Conservation (phyloP, 1,140 invertebrate genomes). For the Plodia interpunctella region DNA sequence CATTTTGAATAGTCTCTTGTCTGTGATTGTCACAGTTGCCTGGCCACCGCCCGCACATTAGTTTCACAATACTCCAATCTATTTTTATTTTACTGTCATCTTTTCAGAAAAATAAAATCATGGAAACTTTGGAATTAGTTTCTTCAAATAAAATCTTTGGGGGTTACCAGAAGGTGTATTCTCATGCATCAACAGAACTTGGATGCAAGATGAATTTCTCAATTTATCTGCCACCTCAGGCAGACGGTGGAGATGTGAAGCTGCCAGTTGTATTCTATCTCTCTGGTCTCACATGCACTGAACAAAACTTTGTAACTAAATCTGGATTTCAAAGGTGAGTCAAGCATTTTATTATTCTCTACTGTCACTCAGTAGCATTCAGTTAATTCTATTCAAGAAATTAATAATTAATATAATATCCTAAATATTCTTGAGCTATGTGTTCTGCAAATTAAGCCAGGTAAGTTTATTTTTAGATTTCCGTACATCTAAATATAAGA, state of each 20-base stretch:
- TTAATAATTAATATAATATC: too few relatives aligned
- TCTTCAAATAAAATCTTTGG: conserved; percentile 87
- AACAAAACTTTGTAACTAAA: conserved; percentile 98
- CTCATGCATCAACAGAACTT: conserved; percentile 87
- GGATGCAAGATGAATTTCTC: conserved; percentile 96
- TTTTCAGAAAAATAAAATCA: conserved; percentile 36
- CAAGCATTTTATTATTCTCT: background rate
- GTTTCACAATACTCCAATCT: too few relatives aligned
- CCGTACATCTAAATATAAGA: too few relatives aligned
- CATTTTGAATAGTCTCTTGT: too few relatives aligned
- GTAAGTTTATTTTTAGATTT: too few relatives aligned
- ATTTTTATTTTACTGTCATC: conserved; percentile 15
- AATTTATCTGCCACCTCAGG: conserved; percentile 90
- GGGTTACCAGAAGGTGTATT: conserved; percentile 91
- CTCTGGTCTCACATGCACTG: conserved; percentile 96
- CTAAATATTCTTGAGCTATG: too few relatives aligned
- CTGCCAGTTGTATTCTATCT: conserved; percentile 95
- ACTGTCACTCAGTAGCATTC: too few relatives aligned
- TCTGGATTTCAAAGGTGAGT: conserved; percentile 90
- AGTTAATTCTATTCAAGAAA: too few relatives aligned
- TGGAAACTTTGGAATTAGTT: conserved; percentile 78
- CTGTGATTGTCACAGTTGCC: too few relatives aligned
- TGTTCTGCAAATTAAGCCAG: too few relatives aligned
- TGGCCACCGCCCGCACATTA: too few relatives aligned
- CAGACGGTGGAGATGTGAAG: conserved; percentile 80